Percentiles rank a stretch among this genome's conserved stretches.
phyloP scores from a whole-genome alignment of 30 jellyfish, hydroid and myxozoan genomes.

The Rhopilema esculentum region DNA sequence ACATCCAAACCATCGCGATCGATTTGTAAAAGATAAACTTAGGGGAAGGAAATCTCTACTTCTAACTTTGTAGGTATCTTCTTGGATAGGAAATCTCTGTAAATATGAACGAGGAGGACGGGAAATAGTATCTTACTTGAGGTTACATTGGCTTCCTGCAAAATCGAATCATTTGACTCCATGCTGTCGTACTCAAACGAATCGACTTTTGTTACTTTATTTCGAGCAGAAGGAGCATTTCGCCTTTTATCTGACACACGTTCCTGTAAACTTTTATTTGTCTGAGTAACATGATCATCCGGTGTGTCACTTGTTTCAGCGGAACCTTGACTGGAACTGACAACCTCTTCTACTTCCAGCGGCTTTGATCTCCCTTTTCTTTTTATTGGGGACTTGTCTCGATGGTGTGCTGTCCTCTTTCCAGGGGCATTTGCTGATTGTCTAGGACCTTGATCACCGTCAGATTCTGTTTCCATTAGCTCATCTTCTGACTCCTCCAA shows the following conservation, averaged over 20 bases:
- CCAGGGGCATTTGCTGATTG: no score
- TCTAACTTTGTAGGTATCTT: background rate
- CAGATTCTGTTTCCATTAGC: no score
- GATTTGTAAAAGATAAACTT: no score
- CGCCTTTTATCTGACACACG: background rate
- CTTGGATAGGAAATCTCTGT: background rate
- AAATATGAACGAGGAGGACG: background rate
- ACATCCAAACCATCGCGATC: no score
- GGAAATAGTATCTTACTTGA: background rate
- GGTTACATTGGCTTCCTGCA: conserved; percentile 4
- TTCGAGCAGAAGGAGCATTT: background rate
- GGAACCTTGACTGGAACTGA: background rate
- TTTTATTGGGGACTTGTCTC: no score
- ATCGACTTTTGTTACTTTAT: background rate
- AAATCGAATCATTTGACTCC: conserved; percentile 3
- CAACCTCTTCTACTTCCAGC: no score
- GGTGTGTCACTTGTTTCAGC: background rate
- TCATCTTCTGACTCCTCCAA: no score
- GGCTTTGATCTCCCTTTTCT: no score
- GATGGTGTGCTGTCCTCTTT: no score
- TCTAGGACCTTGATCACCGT: no score
- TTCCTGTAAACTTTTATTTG: background rate
- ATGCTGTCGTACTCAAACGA: background rate
- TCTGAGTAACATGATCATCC: background rate
- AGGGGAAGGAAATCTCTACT: background rate